Evolutionary conservation across 2,888 invertebrate genomes (phyloP).

Genomic region (Saturnia pavonia): DNA sequence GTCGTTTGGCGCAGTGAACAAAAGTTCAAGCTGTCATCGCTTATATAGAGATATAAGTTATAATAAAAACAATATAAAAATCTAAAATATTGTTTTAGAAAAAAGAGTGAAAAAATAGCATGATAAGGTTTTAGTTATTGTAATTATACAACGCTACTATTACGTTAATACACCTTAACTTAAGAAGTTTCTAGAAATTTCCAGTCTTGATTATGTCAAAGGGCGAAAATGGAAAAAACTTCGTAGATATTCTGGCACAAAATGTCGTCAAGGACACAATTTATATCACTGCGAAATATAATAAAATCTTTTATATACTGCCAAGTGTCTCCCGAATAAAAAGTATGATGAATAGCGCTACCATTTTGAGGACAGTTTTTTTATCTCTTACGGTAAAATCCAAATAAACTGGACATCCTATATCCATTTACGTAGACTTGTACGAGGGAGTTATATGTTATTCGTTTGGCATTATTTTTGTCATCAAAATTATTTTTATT

Average conservation of each 20-base stretch:
- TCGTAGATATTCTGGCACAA: constrained; percentile 1
- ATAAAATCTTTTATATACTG: constrained; percentile 14
- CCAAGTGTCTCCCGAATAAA: constrained; percentile 14
- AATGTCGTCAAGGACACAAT: constrained; percentile 12
- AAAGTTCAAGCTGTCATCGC: no score
- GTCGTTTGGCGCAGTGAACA: no score
- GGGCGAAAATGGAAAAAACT: constrained; percentile 8
- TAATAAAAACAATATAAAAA: no score
- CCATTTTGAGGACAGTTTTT: constrained; percentile 9
- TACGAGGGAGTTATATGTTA: not conserved
- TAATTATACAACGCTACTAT: not conserved
- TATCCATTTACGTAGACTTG: not conserved
- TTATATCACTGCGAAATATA: constrained; percentile 14
- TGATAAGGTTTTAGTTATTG: not conserved
- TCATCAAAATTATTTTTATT: no score
- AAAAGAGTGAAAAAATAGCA: not conserved
- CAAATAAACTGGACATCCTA: constrained; percentile 8
- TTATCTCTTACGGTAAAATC: constrained; percentile 4
- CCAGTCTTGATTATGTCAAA: constrained; percentile 1
- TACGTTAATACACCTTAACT: not conserved
- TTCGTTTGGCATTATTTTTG: not conserved
- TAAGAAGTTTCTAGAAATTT: constrained; percentile 3
- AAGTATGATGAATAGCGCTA: constrained; percentile 13
- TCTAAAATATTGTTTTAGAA: not conserved
- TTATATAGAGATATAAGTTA: not conserved